Conservation (phyloP, 2,888 invertebrate species). For the Sussaba pulchella region DNA sequence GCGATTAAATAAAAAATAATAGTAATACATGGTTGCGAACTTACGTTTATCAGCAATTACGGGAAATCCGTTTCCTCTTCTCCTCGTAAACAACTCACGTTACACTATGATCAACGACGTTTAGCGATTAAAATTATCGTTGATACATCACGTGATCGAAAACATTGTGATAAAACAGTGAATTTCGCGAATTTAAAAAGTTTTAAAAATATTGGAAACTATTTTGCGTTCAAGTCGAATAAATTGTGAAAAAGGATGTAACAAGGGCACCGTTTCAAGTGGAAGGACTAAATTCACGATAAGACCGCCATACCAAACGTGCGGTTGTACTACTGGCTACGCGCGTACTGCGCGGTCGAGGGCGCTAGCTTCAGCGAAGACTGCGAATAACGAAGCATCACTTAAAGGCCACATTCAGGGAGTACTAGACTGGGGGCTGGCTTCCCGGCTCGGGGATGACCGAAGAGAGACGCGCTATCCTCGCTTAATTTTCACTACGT, state of each 20-base stretch:
- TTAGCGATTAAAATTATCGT: too few species aligned
- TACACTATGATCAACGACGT: too few species aligned
- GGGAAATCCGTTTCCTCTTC: not conserved
- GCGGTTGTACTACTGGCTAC: slow-evolving; percentile 64
- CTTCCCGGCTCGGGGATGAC: slow-evolving; percentile 67
- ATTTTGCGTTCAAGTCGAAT: too few species aligned
- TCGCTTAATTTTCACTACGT: too few species aligned
- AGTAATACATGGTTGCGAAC: not conserved
- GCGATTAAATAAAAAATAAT: not conserved
- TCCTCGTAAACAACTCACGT: too few species aligned
- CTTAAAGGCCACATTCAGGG: slow-evolving; percentile 70
- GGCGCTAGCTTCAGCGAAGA: slow-evolving; percentile 51
- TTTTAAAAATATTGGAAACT: too few species aligned
- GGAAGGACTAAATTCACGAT: slow-evolving; percentile 67
- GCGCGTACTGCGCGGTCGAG: slow-evolving; percentile 40
- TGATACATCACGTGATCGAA: too few species aligned
- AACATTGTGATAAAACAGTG: not conserved
- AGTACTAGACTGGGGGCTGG: slow-evolving; percentile 67
- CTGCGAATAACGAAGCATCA: slow-evolving; percentile 68
- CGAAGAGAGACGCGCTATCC: slow-evolving; percentile 56
- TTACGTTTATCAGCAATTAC: slow-evolving; percentile 6
- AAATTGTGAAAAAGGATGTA: too few species aligned
- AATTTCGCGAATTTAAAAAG: too few species aligned
- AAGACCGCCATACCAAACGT: slow-evolving; percentile 65
- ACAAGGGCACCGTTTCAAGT: slow-evolving; percentile 54